Evolutionary conservation across 2,797 vertebrate species (phyloP).

Genomic region (Gila robusta): DNA sequence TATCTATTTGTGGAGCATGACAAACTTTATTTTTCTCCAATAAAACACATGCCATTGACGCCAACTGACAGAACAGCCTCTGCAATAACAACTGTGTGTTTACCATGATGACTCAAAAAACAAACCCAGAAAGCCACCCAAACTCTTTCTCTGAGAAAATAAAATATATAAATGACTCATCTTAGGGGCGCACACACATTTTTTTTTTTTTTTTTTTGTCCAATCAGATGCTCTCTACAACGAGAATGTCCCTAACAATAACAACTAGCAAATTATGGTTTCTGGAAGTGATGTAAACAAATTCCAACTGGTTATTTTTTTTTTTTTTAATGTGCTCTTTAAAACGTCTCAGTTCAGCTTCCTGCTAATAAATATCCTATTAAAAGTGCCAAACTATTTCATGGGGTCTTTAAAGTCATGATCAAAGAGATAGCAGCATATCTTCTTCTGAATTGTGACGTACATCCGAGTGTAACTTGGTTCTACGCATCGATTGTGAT

Average conservation of each 20-base stretch:
- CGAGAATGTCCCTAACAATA: not conserved
- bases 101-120: not conserved
- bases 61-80: not conserved
- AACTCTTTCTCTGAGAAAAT: not conserved
- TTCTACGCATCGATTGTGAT: not conserved
- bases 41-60: not conserved
- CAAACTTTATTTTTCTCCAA: slow-evolving; percentile 13
- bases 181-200: too few species aligned
- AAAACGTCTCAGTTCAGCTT: too few species aligned
- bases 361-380: too few species aligned
- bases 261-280: not conserved
- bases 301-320: not conserved
- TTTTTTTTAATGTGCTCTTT: not conserved
- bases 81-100: not conserved
- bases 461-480: not conserved
- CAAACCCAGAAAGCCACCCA: not conserved
- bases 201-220: not conserved
- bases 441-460: not conserved
- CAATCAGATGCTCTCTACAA: too few species aligned
- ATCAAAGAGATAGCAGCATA: not conserved
- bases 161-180: not conserved
- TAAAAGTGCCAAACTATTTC: not conserved
- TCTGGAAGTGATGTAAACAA: not conserved
- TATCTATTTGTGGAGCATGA: slow-evolving; percentile 19
- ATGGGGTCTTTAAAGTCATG: not conserved